Percentiles rank a stretch among this genome's conserved stretches.
Conservation (phyloP, 2,113 vertebrate genomes). For the Cyanoramphus novaezelandiae region DNA sequence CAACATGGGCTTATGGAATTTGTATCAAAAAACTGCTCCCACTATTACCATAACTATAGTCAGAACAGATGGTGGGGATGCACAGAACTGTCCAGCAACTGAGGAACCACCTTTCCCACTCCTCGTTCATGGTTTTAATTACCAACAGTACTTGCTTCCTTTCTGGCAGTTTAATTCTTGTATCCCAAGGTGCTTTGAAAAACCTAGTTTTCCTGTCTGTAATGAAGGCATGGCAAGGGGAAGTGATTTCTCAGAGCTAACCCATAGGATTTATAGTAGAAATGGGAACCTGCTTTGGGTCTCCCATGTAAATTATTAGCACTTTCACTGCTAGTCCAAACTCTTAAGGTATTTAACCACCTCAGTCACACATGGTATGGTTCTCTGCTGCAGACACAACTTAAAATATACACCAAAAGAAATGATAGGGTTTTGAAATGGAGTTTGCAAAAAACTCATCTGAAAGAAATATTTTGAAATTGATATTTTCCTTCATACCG, state of each 20-base stretch:
- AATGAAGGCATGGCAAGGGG: background rate
- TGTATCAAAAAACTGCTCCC: background rate
- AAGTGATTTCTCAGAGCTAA: background rate
- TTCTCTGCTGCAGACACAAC: background rate
- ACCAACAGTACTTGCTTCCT: background rate
- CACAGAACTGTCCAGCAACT: background rate
- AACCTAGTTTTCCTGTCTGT: background rate
- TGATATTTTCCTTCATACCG: background rate
- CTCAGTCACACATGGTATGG: background rate
- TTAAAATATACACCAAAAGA: background rate
- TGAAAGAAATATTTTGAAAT: slow-evolving; percentile 1
- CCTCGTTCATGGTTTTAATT: background rate
- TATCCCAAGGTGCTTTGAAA: background rate
- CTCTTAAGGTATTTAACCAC: background rate
- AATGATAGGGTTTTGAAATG: background rate
- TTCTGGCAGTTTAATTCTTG: background rate
- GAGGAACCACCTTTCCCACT: background rate
- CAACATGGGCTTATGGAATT: accelerated
- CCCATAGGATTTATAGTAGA: background rate
- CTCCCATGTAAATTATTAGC: background rate
- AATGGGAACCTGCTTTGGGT: background rate
- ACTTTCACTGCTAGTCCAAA: background rate
- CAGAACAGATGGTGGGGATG: background rate
- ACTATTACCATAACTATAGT: background rate
- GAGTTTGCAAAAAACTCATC: background rate